Evolutionary conservation across 2,797 vertebrate genomes (phyloP).

Genomic region (Leptatherina wallacei): DNA sequence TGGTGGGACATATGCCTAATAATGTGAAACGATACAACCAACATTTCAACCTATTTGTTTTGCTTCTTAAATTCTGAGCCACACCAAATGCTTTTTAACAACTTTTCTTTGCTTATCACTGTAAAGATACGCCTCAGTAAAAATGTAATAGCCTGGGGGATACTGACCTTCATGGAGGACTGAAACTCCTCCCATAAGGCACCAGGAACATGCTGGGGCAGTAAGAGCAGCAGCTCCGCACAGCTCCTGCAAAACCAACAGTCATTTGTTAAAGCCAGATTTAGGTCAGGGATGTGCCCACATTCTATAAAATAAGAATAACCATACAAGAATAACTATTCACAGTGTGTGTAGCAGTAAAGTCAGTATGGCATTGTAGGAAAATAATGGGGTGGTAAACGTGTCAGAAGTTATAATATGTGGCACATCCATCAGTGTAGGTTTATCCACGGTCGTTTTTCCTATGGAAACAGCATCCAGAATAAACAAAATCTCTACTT

Average conservation of each 20-base stretch:
- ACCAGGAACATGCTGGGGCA: constrained; percentile 93
- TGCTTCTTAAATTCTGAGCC: constrained; percentile 9
- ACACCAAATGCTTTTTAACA: constrained; percentile 21
- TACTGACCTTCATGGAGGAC: constrained; percentile 93
- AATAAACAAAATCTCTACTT: neutral
- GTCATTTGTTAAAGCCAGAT: constrained; percentile 62
- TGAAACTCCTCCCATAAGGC: constrained; percentile 97
- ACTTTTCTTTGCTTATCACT: constrained; percentile 30
- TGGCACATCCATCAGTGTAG: constrained; percentile 1
- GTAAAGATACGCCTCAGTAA: constrained; percentile 38
- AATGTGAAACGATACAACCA: constrained; percentile 4
- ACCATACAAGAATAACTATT: constrained; percentile 23
- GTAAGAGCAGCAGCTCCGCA: constrained; percentile 94
- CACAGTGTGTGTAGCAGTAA: constrained; percentile 8
- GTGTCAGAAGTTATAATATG: neutral
- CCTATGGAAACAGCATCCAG: neutral
- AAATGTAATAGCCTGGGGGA: constrained; percentile 33
- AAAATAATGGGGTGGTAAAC: neutral
- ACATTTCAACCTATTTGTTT: neutral
- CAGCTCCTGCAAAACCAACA: constrained; percentile 90
- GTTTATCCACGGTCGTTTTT: neutral
- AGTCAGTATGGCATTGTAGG: constrained; percentile 17
- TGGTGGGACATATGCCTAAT: neutral
- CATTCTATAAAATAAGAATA: constrained; percentile 35
- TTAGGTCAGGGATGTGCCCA: constrained; percentile 67